Conservation (phyloP, 92 coral and sea anemone species). For the Heliopora coerulea region DNA sequence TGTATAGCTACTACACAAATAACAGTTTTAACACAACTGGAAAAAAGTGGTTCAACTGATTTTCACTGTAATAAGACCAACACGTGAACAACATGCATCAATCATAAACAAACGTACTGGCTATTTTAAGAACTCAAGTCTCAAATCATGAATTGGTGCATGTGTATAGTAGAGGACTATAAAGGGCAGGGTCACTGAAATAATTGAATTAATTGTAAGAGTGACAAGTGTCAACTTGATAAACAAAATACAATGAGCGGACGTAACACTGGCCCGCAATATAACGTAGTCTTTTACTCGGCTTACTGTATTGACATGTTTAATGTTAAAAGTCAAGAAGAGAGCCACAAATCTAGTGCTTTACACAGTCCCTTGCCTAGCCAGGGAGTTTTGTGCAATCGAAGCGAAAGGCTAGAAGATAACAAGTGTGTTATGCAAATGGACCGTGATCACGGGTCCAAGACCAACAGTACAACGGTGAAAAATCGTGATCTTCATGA, state of each 20-base stretch:
- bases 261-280: not conserved
- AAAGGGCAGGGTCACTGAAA: not conserved
- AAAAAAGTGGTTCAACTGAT: constrained; percentile 1
- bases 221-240: not conserved
- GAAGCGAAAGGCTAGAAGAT: not conserved
- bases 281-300: not conserved
- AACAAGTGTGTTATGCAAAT: not conserved
- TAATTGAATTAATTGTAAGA: not conserved
- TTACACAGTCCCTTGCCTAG: constrained; percentile 28
- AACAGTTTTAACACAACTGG: not conserved
- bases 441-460: constrained; percentile 31
- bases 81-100: constrained; percentile 20
- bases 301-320: constrained; percentile 9
- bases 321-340: constrained; percentile 4
- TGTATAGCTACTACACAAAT: constrained; percentile 7
- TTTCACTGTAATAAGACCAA: constrained; percentile 7
- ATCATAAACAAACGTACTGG: not conserved
- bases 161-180: not conserved
- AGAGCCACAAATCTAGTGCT: not conserved
- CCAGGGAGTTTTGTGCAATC: constrained; percentile 16
- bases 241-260: not conserved
- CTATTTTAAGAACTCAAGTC: not conserved
- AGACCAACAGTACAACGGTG: constrained; percentile 17
- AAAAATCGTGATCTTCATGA: constrained; percentile 20
- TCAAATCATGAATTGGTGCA: not conserved